Evolutionary conservation across 2,797 vertebrate species (phyloP).

Genomic region (Oreortyx pictus): DNA sequence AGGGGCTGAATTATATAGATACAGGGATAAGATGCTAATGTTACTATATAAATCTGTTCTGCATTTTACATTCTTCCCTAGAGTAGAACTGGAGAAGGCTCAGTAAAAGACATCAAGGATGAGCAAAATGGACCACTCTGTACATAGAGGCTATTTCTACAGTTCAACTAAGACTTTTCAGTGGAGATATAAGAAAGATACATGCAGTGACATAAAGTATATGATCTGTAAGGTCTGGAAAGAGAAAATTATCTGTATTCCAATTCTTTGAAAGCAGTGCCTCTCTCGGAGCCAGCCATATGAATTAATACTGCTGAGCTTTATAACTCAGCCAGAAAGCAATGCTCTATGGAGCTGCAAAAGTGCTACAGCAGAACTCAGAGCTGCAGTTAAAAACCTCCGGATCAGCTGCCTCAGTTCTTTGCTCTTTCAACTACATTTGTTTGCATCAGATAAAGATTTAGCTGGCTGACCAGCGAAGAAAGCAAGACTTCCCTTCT

Average conservation of each 20-base stretch:
- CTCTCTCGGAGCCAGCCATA: neutral
- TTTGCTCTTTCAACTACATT: neutral
- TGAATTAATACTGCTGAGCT: neutral
- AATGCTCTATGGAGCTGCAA: neutral
- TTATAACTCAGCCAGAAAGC: neutral
- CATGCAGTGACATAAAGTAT: neutral
- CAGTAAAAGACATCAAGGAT: neutral
- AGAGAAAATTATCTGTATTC: neutral
- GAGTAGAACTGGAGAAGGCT: neutral
- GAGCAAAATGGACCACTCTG: neutral
- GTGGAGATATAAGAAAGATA: neutral
- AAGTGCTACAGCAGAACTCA: neutral
- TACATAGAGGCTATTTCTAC: neutral
- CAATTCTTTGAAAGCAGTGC: neutral
- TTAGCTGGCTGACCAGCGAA: neutral
- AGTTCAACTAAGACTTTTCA: neutral
- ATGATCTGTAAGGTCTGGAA: neutral
- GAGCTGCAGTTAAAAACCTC: neutral
- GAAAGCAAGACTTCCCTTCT: neutral
- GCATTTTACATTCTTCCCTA: neutral
- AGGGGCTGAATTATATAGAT: neutral
- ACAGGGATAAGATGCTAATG: neutral
- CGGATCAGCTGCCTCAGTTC: neutral
- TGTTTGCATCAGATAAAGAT: neutral
- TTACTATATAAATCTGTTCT: neutral